These are phyloP conservation scores for Camptogramma bilineatum DNA, from an alignment of 2,888 invertebrate species.

Conservation along the genomic window DNA sequence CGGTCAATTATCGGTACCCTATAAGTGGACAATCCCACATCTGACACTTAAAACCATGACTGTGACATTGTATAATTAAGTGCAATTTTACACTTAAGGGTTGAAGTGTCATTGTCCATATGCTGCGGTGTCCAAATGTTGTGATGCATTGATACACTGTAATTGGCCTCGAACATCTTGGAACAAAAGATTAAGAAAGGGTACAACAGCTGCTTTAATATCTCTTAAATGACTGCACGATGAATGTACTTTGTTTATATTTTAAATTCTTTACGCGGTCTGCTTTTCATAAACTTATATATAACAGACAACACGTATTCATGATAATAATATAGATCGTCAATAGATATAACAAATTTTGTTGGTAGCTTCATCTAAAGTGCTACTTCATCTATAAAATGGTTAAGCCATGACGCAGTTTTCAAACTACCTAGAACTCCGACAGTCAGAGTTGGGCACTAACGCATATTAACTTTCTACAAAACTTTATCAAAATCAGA, in stretches of 20 bases:
- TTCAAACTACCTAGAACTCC: no score
- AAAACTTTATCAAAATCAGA: no score
- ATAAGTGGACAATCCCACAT: slow-evolving; percentile 80
- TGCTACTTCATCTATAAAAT: no score
- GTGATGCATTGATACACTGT: slow-evolving; percentile 50
- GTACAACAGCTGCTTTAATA: slow-evolving; percentile 48
- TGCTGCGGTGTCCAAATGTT: slow-evolving; percentile 61
- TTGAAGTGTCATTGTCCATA: slow-evolving; percentile 73
- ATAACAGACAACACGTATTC: no score
- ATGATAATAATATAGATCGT: no score
- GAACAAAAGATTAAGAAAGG: slow-evolving; percentile 43
- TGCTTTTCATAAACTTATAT: slow-evolving; percentile 1
- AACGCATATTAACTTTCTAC: background rate
- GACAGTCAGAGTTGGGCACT: background rate
- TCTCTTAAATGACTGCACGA: slow-evolving; percentile 1
- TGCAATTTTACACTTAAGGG: slow-evolving; percentile 73
- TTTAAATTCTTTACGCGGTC: background rate
- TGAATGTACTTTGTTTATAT: slow-evolving; percentile 13
- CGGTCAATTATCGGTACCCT: slow-evolving; percentile 52
- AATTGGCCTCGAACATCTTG: slow-evolving; percentile 42
- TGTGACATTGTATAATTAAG: slow-evolving; percentile 71
- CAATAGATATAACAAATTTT: no score
- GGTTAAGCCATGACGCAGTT: no score
- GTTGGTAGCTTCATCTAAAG: no score
- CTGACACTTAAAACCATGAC: slow-evolving; percentile 81